These are phyloP conservation scores for Thera britannica DNA, from an alignment of 2,888 invertebrate genomes.

Conservation along the genomic window DNA sequence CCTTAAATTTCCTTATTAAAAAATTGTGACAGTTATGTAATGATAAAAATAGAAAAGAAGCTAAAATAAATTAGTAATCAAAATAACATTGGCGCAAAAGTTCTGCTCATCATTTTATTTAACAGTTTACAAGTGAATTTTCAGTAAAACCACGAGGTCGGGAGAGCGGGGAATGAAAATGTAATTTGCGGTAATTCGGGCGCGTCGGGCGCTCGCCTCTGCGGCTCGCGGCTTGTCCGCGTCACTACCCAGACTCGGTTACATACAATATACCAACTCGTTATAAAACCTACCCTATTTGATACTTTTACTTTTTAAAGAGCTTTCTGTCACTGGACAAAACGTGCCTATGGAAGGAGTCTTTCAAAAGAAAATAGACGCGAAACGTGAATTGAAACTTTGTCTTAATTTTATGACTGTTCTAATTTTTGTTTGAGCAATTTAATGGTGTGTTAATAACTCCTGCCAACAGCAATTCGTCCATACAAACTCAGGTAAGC, in stretches of 20 bases:
- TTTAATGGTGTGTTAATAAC: no score
- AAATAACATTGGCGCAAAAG: slow-evolving; percentile 12
- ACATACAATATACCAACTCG: slow-evolving; percentile 44
- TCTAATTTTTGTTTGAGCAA: no score
- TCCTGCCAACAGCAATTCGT: no score
- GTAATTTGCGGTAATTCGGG: slow-evolving; percentile 77
- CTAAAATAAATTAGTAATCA: background rate
- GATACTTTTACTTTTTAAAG: slow-evolving; percentile 3
- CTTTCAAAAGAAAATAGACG: no score
- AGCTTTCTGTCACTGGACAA: background rate
- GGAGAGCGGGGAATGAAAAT: slow-evolving; percentile 69
- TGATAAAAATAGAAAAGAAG: background rate
- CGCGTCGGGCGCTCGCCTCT: slow-evolving; percentile 52
- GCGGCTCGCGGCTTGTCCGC: slow-evolving; percentile 56
- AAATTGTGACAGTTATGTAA: background rate
- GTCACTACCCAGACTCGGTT: slow-evolving; percentile 49
- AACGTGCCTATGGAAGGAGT: no score
- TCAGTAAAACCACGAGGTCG: slow-evolving; percentile 39
- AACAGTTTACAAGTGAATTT: slow-evolving; percentile 28
- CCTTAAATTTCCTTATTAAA: no score
- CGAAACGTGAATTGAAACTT: no score
- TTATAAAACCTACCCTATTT: slow-evolving; percentile 37
- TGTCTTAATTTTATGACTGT: no score
- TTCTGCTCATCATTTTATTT: slow-evolving; percentile 27
- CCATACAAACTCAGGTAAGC: no score